Percentiles rank a stretch among this genome's conserved stretches.
phyloP scores from a whole-genome alignment of 2,797 vertebrate genomes.

The Micropoecilia bifurca region DNA sequence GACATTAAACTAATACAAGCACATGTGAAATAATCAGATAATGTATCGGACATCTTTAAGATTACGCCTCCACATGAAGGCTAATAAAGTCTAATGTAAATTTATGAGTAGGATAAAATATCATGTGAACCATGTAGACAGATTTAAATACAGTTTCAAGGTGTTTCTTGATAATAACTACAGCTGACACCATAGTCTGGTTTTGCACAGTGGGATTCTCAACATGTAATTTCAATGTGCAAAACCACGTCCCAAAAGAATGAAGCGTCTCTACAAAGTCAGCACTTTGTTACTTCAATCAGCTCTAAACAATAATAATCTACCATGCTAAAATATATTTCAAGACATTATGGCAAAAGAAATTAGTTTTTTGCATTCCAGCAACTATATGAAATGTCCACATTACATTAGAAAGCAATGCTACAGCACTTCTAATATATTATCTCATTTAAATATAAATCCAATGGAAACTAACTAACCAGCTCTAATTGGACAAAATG shows the following conservation, averaged over 20 bases:
- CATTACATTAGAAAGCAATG: neutral
- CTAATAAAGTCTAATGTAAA: neutral
- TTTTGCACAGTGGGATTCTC: neutral
- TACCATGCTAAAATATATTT: neutral
- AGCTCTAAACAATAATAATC: neutral
- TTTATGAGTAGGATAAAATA: neutral
- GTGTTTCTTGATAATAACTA: neutral
- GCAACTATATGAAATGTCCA: neutral
- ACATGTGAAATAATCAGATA: neutral
- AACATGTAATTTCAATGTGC: neutral
- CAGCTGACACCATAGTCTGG: neutral
- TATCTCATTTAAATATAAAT: neutral
- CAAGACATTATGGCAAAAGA: neutral
- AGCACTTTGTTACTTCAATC: neutral
- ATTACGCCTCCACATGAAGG: neutral
- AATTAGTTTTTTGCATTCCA: neutral
- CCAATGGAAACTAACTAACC: neutral
- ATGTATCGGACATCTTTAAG: neutral
- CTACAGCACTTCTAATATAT: neutral
- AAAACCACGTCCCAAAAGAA: neutral
- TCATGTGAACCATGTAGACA: neutral
- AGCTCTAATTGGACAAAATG: neutral
- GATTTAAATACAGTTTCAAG: neutral
- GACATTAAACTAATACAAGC: neutral
- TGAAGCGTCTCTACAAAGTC: neutral